Evolutionary conservation across 2,888 invertebrate genomes (phyloP), one percentile per base, ranked within the genome.

Genomic region (Lasioglossum zephyrum): DNA sequence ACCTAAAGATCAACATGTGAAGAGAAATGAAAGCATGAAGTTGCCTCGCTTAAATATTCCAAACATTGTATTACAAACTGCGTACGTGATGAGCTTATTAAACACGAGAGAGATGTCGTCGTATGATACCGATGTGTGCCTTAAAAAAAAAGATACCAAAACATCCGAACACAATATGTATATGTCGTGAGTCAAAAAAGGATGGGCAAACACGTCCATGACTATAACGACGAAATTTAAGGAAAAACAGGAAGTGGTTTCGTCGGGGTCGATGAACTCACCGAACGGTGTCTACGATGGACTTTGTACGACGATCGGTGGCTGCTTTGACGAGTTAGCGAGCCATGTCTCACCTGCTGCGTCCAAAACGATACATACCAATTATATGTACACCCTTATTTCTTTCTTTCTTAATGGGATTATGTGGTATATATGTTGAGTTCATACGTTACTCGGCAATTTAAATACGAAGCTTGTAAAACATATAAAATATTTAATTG

Each of bases 341-440:
- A 97, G 95, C 97, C 97, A 95, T 97, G 97, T 95, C 97, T 97
- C 95, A 97, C 97, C 97, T 97, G 96, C 94, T 95, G 94, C 94
- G 95, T 95, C 94, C 94, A 95, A 93, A 95, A 95, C 92, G 92
- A 94, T 91, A 94, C 86, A 93, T 88, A 92, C 91, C 91, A 92
- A 94, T 94, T 93, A 94, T 92, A 94, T 88, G 91, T 89, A 92
- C 88, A 91, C 77, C 77, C 72, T 82, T 86, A 57, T 36, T 70
- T 63, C 77, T 81, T n/a, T 70, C 31, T 70, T 70, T 70, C 13
- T 70, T 70, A 70, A 39, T 44, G 69, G 39, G 31, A 39, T 73
- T 66, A 73, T 79, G 63, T 73, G 77, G 79, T 73, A 69, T 57
- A 73, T n/a, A 60, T 73, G 60, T 70, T 26, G 69, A 44, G 39